Percentiles rank a stretch among this genome's conserved stretches.
Evolutionary conservation across 2,113 vertebrate genomes (phyloP).

Genomic region (Suncus etruscus): DNA sequence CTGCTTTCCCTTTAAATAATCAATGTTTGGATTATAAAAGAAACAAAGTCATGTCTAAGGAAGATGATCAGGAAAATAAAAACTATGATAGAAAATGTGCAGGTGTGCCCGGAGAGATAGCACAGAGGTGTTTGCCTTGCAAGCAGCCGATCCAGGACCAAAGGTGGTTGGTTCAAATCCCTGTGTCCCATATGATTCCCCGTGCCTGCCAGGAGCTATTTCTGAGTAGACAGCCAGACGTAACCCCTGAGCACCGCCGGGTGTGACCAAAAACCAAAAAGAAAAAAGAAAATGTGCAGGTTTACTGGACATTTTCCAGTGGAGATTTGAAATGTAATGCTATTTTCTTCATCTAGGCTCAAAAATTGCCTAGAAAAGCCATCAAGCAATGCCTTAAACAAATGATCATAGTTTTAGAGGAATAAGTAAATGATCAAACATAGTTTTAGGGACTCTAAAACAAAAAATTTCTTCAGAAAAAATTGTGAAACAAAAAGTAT

Average conservation of each 20-base stretch:
- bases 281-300: neutral
- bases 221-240: no score
- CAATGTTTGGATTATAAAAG: neutral
- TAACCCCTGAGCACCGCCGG: no score
- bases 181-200: no score
- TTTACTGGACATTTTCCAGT: neutral
- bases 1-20: constrained; percentile 34
- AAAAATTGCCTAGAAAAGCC: neutral
- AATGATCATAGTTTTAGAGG: neutral
- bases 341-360: neutral
- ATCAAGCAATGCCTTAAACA: neutral
- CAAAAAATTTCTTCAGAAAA: neutral
- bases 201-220: no score
- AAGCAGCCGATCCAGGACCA: no score
- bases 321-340: neutral
- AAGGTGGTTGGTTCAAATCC: no score
- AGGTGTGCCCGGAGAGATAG: no score
- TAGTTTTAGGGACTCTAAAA: no score
- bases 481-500: neutral
- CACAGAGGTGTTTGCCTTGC: no score
- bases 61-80: neutral
- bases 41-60: constrained; percentile 18
- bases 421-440: neutral
- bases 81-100: neutral
- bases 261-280: no score